Evolutionary conservation across 1,140 invertebrate genomes (phyloP).

Genomic region (Euglossa dilemma): DNA sequence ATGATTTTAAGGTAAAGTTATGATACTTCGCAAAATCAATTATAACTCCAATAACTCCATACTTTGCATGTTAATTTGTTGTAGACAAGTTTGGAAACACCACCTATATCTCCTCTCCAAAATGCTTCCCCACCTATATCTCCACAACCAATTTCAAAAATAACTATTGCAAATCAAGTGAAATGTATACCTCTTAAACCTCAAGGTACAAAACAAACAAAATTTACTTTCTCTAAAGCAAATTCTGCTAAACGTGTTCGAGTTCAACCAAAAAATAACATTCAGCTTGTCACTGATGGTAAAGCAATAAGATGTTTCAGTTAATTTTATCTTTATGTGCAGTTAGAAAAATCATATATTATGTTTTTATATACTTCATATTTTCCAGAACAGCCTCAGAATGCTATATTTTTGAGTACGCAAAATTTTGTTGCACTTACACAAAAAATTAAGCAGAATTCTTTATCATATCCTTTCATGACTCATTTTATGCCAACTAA

Average conservation of each 20-base stretch:
- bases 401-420: constrained; percentile 81
- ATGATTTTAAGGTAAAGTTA: constrained; percentile 58
- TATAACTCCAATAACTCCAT: neutral
- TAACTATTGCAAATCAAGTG: constrained; percentile 57
- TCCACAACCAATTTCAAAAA: constrained; percentile 56
- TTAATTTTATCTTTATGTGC: constrained; percentile 12
- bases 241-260: constrained; percentile 69
- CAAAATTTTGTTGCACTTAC: constrained; percentile 82
- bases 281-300: constrained; percentile 38
- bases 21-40: neutral
- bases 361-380: constrained; percentile 5
- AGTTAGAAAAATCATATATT: neutral
- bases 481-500: constrained; percentile 66
- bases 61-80: constrained; percentile 5
- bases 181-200: constrained; percentile 62
- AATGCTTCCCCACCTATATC: constrained; percentile 70
- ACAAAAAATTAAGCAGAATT: constrained; percentile 76
- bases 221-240: constrained; percentile 62
- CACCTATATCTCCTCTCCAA: constrained; percentile 77
- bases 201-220: constrained; percentile 48
- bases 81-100: constrained; percentile 73
- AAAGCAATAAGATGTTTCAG: constrained; percentile 19
- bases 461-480: constrained; percentile 67
- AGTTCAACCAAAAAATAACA: constrained; percentile 63
- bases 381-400: constrained; percentile 74